Percentiles rank a stretch among this genome's conserved stretches.
These are phyloP conservation scores for Drosophila albomicans DNA, from an alignment of 1,140 invertebrate genomes.

Conservation along the genomic window DNA sequence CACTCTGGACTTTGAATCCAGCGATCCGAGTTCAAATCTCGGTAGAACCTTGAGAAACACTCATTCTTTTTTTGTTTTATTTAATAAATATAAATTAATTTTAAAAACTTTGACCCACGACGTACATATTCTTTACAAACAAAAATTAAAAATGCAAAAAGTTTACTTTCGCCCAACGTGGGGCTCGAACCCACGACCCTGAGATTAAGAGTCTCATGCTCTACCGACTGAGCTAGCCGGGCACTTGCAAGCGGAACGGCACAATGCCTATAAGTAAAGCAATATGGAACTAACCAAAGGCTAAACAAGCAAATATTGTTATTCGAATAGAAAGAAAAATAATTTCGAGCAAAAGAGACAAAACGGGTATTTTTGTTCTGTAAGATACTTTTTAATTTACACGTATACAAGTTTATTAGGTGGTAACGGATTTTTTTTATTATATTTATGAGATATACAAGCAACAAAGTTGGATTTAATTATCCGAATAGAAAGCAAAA, in stretches of 20 bases:
- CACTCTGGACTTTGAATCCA: slow-evolving; percentile 96
- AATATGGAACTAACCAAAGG: background rate
- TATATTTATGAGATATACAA: no score
- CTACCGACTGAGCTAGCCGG: slow-evolving; percentile 95
- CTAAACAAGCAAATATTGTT: no score
- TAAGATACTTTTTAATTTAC: no score
- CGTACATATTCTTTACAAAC: background rate
- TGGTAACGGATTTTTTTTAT: no score
- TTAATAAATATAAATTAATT: background rate
- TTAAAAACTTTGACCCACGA: no score
- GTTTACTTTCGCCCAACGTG: slow-evolving; percentile 90
- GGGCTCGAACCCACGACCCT: slow-evolving; percentile 96
- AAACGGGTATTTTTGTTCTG: background rate
- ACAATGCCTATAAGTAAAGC: background rate
- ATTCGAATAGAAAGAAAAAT: background rate
- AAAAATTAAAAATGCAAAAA: slow-evolving; percentile 23
- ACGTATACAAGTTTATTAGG: no score
- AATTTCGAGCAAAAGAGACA: background rate
- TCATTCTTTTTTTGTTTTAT: slow-evolving; percentile 85
- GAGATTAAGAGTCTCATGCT: slow-evolving; percentile 97
- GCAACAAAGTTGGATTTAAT: no score
- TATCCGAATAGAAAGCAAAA: background rate
- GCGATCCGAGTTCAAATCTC: slow-evolving; percentile 95
- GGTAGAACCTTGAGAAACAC: slow-evolving; percentile 85
- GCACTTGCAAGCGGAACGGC: slow-evolving; percentile 91